Evolutionary conservation across 1,140 invertebrate species (phyloP), one percentile per base, ranked within the genome.

Genomic region (Diachasmimorpha longicaudata): DNA sequence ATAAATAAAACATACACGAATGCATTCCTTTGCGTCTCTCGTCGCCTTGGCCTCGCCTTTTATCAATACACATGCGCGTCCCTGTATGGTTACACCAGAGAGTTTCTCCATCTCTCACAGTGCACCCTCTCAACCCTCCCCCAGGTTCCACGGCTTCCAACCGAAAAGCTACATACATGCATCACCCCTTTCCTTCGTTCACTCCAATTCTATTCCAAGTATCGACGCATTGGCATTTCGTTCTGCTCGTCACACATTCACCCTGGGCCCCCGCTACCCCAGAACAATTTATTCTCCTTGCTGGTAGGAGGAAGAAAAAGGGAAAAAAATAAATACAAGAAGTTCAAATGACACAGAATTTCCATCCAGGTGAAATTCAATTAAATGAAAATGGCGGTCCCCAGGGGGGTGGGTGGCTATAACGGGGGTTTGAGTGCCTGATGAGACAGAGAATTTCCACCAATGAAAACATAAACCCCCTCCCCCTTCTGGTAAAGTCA

Each of bases 191-290:
- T 63, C 58, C 23, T 23, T 63, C 58, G 58, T 63, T 36, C 44
- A 37, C 46, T 48, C 46, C 31, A 36, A 58, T 58, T 55, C 46
- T 72, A 72, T 58, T 52, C 46, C 25, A 44, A 72, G 70, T 72
- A 72, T 72, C 70, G 70, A 72, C 70, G 70, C 70, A 52, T 72
- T 72, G 70, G 70, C 70, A 72, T 72, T 72, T 58, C 46, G 46
- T 72, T 69, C 39, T 21, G 39, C 16, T 69, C 67, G 25, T 52
- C 21, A 55, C 70, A 72, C 70, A 72, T 4, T 63, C 58, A 14
- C 58, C 58, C 23, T 23, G 0, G 2, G 10, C 58, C 58, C 19
- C 58, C 23, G 23, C 58, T 31, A 1, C 58, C 58, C 21, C 58
- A 31, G 58, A 25, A 31, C 21, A 23, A 63, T 63, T 63, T 63